Evolutionary conservation across 2,797 vertebrate species (phyloP), one percentile per base, ranked within the genome.

Genomic region (Gorsachius magnificus): DNA sequence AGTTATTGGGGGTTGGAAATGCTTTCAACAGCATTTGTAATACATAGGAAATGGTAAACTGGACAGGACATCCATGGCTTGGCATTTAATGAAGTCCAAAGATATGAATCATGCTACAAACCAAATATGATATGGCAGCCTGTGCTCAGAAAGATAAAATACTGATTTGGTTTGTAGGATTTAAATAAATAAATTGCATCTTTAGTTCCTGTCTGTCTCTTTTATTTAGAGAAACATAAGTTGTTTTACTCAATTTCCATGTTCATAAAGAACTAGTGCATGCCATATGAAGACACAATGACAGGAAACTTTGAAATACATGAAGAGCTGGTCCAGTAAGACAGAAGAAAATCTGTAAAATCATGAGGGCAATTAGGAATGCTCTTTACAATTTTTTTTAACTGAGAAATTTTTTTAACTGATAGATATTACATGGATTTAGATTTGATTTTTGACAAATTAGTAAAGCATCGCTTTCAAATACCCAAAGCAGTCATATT

Each of bases 301-400:
- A 84, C 28, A 83, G 75, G 76, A 77, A 96, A 91, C 28, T 72
- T 96, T 56, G 91, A 93, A 95, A 93, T 93, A 94, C 77, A 70
- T 78, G 83, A 94, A 78, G 29, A 91, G 54, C 61, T 90, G 26
- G 53, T 93, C 87, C 87, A 87, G 21, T 65, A 93, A 68, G 80
- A 94, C 58, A 93, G 87, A 89, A 86, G 53, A 93, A 97, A 94
- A 87, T 31, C 70, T 94, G n/a, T 77, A 93, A 82, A 85, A 93
- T 96, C 87, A 56, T 69, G 69, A 46, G 28, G 21, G 9, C 57
- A 75, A 58, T 69, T 78, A 88, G 35, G 43, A 96, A 66, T 53
- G 13, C 3, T 79, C 35, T 79, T 72, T n/a, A 80, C 10, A 71
- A 21, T 21, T 90, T 76, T 90, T 74, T 75, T 86, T 13, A 93